Percentiles rank a stretch among this genome's conserved stretches.
Evolutionary conservation across 1,140 invertebrate species (phyloP).

Genomic region (Episyrphus balteatus): DNA sequence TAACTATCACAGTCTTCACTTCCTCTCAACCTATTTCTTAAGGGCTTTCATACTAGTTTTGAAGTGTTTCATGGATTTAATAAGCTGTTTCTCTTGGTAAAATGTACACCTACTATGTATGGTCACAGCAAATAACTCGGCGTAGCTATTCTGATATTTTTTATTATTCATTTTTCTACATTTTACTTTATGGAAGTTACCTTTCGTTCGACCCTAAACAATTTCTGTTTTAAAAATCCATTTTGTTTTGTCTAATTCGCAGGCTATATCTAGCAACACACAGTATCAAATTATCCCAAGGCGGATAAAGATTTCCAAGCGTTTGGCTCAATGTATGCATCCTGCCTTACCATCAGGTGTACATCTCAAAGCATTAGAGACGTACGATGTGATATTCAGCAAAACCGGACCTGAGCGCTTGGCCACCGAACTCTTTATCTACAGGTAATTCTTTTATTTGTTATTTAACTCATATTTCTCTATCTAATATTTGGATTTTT

Average conservation of each 20-base stretch:
- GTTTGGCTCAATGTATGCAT: conserved; percentile 91
- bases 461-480: background rate
- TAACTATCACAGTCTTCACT: too few relatives aligned
- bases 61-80: too few relatives aligned
- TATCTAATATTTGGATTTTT: background rate
- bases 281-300: conserved; percentile 86
- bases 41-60: too few relatives aligned
- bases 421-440: conserved; percentile 78
- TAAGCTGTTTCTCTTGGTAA: too few relatives aligned
- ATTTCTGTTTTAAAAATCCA: too few relatives aligned
- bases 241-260: conserved; percentile 2
- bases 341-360: conserved; percentile 84
- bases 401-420: conserved; percentile 76
- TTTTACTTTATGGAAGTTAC: too few relatives aligned
- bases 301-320: conserved; percentile 82
- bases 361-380: conserved; percentile 87
- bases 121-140: too few relatives aligned
- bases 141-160: too few relatives aligned
- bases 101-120: too few relatives aligned
- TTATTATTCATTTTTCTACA: too few relatives aligned
- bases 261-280: conserved; percentile 65
- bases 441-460: conserved; percentile 41
- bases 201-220: too few relatives aligned
- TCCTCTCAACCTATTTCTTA: too few relatives aligned
- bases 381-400: conserved; percentile 88